Conservation (phyloP, 2,888 invertebrate genomes). For the Crematogaster levior region DNA sequence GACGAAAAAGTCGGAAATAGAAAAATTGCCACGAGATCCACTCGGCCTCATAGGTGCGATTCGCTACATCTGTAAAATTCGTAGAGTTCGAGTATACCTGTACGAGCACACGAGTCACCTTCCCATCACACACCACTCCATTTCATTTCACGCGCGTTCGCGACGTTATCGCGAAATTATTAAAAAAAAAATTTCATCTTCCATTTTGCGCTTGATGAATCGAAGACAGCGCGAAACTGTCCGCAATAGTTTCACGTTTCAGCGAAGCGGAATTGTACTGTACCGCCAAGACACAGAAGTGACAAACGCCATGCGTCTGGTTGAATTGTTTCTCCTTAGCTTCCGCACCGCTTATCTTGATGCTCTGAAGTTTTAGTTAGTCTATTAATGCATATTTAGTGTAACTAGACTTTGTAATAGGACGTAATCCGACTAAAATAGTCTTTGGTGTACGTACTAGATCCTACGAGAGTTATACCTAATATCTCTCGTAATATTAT, state of each 20-base stretch:
- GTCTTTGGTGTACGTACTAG: background rate
- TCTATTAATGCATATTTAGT: conserved; percentile 40
- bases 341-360: conserved; percentile 5
- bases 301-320: background rate
- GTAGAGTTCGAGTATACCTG: conserved; percentile 2
- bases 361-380: conserved; percentile 34
- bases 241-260: background rate
- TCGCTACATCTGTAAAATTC: conserved; percentile 14
- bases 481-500: background rate
- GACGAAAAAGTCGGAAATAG: conserved; percentile 47
- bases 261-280: background rate
- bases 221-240: background rate
- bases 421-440: conserved; percentile 30
- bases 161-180: background rate
- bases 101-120: conserved; percentile 1
- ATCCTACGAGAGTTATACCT: background rate
- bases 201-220: background rate
- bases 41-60: conserved; percentile 24
- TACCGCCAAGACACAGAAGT: conserved; percentile 5
- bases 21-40: conserved; percentile 47
- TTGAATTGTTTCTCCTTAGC: conserved; percentile 39
- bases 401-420: conserved; percentile 40
- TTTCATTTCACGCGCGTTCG: background rate
- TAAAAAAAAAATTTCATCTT: background rate
- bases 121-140: background rate